phyloP scores from a whole-genome alignment of 2,797 vertebrate species.

The Alcedo quadribrachys region DNA sequence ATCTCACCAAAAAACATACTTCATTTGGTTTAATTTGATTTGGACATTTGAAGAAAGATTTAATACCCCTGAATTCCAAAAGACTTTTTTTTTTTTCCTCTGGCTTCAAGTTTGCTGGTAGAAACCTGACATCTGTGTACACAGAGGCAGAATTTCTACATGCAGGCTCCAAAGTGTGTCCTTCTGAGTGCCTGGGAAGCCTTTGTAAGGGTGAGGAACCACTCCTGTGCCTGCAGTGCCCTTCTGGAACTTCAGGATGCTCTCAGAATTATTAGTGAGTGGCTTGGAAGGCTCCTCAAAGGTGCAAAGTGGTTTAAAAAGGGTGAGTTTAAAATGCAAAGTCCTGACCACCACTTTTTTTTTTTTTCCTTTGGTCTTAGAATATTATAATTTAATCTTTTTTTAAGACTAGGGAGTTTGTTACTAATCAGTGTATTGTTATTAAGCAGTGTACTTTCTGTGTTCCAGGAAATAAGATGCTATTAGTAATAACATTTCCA shows the following conservation, averaged over 20 bases:
- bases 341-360: neutral
- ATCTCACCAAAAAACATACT: neutral
- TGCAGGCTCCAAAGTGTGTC: neutral
- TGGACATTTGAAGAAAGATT: neutral
- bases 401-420: neutral
- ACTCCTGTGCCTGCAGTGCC: rapidly evolving
- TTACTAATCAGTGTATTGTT: neutral
- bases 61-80: neutral
- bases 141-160: neutral
- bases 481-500: neutral
- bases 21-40: neutral
- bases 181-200: neutral
- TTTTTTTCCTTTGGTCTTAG: too few relatives aligned
- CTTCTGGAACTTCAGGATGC: neutral
- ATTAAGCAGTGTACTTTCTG: neutral
- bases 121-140: neutral
- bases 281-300: neutral
- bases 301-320: neutral
- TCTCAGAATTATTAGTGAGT: neutral
- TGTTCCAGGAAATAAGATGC: neutral
- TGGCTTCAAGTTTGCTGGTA: neutral
- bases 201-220: rapidly evolving
- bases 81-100: neutral
- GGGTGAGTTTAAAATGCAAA: neutral
- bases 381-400: too few relatives aligned